phyloP scores from a whole-genome alignment of 2,113 vertebrate species.

The Gasterosteus aculeatus region DNA sequence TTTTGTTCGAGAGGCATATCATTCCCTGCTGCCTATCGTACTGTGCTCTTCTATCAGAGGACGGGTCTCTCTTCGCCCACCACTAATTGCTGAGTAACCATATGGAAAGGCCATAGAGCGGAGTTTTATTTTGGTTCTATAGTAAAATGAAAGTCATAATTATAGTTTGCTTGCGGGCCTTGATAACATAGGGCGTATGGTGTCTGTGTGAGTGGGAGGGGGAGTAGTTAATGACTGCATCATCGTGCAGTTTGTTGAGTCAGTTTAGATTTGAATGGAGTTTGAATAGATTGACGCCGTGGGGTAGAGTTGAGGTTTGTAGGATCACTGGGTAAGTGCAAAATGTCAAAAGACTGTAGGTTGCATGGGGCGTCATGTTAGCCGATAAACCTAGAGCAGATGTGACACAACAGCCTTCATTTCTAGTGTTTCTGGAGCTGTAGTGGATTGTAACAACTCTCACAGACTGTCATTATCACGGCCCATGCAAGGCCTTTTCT shows the following conservation, averaged over 20 bases:
- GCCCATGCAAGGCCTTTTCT: slow-evolving; percentile 14
- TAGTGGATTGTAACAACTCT: background rate
- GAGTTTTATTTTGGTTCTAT: slow-evolving; percentile 39
- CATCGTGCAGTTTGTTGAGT: background rate
- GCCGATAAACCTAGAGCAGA: background rate
- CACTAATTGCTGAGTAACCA: slow-evolving; percentile 71
- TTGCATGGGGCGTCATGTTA: background rate
- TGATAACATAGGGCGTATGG: slow-evolving; percentile 50
- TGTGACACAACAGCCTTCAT: background rate
- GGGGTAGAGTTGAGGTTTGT: slow-evolving; percentile 41
- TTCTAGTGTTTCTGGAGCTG: background rate
- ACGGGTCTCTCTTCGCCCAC: slow-evolving; percentile 24
- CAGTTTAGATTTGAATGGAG: slow-evolving; percentile 55
- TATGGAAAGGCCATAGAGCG: slow-evolving; percentile 9
- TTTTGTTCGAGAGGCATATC: slow-evolving; percentile 45
- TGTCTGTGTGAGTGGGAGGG: slow-evolving; percentile 8
- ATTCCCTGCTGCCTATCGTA: slow-evolving; percentile 38
- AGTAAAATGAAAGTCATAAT: slow-evolving; percentile 67
- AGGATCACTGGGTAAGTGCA: slow-evolving; percentile 16
- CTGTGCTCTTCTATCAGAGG: slow-evolving; percentile 47
- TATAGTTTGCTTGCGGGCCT: slow-evolving; percentile 52
- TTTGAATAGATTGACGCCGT: slow-evolving; percentile 52
- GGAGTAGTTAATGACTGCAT: background rate
- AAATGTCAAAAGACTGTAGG: background rate
- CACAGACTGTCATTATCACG: slow-evolving; percentile 15